These are phyloP conservation scores for Empidonax traillii DNA, from an alignment of 2,113 vertebrate genomes.

Conservation along the genomic window DNA sequence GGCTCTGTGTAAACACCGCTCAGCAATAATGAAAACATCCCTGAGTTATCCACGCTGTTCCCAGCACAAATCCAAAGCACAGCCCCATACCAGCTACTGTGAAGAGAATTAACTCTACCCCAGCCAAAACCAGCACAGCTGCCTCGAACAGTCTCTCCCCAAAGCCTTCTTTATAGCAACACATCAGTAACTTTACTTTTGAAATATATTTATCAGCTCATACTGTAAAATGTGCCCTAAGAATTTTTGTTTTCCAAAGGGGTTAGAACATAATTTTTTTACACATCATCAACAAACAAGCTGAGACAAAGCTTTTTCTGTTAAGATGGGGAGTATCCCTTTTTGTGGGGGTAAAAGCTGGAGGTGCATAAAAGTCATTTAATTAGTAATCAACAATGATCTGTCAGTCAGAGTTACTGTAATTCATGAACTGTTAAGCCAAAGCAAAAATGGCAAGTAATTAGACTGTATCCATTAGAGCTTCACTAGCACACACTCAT, in stretches of 20 bases:
- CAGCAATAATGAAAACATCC: not conserved
- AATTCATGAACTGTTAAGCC: constrained; percentile 60
- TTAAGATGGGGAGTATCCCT: not conserved
- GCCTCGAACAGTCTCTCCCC: constrained; percentile 8
- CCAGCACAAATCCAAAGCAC: not conserved
- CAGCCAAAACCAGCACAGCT: not conserved
- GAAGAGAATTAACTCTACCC: not conserved
- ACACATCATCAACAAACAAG: not conserved
- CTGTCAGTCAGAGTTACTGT: constrained; percentile 39
- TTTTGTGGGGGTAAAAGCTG: not conserved
- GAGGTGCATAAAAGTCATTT: constrained; percentile 41
- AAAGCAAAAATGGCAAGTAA: constrained; percentile 68
- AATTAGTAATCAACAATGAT: constrained; percentile 63
- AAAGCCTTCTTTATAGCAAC: not conserved
- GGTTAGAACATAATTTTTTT: constrained; percentile 38
- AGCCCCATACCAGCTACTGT: not conserved
- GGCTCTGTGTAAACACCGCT: not conserved
- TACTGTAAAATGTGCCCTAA: constrained; percentile 10
- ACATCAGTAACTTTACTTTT: not conserved
- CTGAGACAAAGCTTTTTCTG: not conserved
- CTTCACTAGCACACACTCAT: constrained; percentile 30
- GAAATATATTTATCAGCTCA: constrained; percentile 29
- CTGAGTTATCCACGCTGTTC: not conserved
- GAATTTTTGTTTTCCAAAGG: constrained; percentile 52
- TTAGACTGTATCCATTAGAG: constrained; percentile 59